phyloP scores from a whole-genome alignment of 2,113 vertebrate species.

The Paramisgurnus dabryanus region DNA sequence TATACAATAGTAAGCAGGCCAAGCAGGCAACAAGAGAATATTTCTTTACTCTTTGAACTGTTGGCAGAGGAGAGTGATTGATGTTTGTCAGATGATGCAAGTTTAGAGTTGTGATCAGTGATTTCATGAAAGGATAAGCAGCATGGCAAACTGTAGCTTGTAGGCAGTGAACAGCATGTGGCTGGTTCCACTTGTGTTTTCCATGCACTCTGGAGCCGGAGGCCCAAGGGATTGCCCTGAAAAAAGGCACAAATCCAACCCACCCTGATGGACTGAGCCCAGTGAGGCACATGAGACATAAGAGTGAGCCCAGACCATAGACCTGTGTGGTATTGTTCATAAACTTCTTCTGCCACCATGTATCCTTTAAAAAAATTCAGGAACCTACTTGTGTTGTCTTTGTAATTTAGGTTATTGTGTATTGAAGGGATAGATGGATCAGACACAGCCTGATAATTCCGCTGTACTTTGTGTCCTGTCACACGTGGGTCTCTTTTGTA shows the following conservation, averaged over 20 bases:
- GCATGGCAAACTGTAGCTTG: constrained; percentile 62
- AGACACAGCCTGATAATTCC: too few relatives aligned
- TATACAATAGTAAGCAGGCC: neutral
- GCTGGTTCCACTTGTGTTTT: constrained; percentile 14
- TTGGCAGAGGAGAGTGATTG: neutral
- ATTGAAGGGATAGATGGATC: too few relatives aligned
- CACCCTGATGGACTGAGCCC: constrained; percentile 18
- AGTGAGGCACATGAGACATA: constrained; percentile 38
- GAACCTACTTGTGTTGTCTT: too few relatives aligned
- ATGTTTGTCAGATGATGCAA: neutral
- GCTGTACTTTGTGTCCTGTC: too few relatives aligned
- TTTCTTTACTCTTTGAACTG: neutral
- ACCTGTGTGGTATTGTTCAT: constrained; percentile 6
- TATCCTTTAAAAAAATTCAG: neutral
- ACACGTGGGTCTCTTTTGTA: neutral
- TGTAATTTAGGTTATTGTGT: too few relatives aligned
- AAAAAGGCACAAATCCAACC: constrained; percentile 39
- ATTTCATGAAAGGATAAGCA: constrained; percentile 63
- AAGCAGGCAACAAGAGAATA: neutral
- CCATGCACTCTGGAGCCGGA: constrained; percentile 22
- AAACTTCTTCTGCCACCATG: neutral
- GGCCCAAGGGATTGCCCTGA: constrained; percentile 12
- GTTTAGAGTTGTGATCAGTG: constrained; percentile 2
- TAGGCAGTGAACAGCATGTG: constrained; percentile 47
- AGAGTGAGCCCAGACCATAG: constrained; percentile 32